Evolutionary conservation across 2,797 vertebrate genomes (phyloP).

Genomic region (Cetoscarus ocellatus): DNA sequence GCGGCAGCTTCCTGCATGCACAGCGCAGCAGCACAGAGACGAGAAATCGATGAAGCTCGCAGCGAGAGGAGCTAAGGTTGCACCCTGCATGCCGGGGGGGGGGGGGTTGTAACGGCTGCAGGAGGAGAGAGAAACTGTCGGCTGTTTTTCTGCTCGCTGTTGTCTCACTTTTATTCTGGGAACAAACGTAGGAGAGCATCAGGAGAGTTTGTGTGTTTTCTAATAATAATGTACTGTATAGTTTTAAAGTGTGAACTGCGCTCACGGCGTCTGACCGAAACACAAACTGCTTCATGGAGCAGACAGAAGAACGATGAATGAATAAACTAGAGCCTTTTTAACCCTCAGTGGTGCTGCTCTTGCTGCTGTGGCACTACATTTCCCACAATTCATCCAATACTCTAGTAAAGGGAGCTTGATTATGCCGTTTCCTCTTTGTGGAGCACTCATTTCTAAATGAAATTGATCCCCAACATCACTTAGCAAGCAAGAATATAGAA

Average conservation of each 20-base stretch:
- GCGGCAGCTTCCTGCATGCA: constrained; percentile 50
- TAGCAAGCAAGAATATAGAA: no score
- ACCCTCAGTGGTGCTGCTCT: neutral
- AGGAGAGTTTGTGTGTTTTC: constrained; percentile 31
- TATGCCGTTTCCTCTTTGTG: no score
- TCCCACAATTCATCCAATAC: constrained; percentile 1
- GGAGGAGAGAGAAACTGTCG: constrained; percentile 26
- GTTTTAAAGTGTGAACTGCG: constrained; percentile 46
- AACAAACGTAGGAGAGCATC: constrained; percentile 37
- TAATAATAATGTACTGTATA: constrained; percentile 3
- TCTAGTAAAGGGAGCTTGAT: neutral
- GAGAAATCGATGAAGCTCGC: constrained; percentile 67
- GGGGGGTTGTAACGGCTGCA: constrained; percentile 19
- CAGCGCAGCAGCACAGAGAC: constrained; percentile 52
- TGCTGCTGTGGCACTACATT: neutral
- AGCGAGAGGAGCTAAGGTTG: constrained; percentile 40
- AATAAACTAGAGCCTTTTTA: constrained; percentile 19
- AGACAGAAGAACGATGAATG: constrained; percentile 33
- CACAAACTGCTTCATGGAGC: constrained; percentile 34
- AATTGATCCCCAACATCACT: no score
- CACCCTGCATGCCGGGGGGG: neutral
- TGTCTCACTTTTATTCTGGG: constrained; percentile 34
- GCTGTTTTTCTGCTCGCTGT: neutral
- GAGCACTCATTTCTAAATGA: no score
- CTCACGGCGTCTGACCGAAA: constrained; percentile 42